These are phyloP conservation scores for Herpailurus yagouaroundi DNA, from an alignment of 2,113 vertebrate species.

Conservation along the genomic window DNA sequence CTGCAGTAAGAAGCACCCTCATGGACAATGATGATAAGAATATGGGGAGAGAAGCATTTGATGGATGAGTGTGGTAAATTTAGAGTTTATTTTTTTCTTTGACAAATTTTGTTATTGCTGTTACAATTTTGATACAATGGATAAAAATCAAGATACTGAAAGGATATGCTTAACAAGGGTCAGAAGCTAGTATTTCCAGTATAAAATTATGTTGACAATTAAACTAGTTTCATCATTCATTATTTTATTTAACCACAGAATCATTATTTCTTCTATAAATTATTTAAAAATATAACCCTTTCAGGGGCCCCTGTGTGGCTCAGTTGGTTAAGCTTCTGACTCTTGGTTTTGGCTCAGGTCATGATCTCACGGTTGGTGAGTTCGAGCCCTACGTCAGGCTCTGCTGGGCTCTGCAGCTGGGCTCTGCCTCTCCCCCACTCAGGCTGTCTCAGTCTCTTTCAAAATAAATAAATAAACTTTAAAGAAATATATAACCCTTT, in stretches of 20 bases:
- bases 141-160: neutral
- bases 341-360: too few relatives aligned
- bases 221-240: neutral
- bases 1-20: neutral
- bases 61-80: neutral
- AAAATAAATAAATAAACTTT: too few relatives aligned
- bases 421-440: too few relatives aligned
- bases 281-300: slow-evolving; percentile 3
- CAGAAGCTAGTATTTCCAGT: slow-evolving; percentile 8
- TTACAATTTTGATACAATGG: neutral
- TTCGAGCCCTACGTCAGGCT: too few relatives aligned
- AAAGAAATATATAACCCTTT: neutral
- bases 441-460: too few relatives aligned
- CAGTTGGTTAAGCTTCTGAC: too few relatives aligned
- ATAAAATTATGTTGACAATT: neutral
- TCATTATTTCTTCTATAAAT: neutral
- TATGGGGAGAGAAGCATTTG: neutral
- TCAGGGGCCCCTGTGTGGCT: neutral
- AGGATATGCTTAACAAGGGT: neutral
- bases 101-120: neutral
- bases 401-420: too few relatives aligned
- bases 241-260: slow-evolving; percentile 46
- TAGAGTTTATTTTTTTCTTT: neutral
- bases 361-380: too few relatives aligned
- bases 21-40: neutral